These are phyloP conservation scores for Rissa tridactyla DNA, from an alignment of 2,113 vertebrate species.

Conservation along the genomic window DNA sequence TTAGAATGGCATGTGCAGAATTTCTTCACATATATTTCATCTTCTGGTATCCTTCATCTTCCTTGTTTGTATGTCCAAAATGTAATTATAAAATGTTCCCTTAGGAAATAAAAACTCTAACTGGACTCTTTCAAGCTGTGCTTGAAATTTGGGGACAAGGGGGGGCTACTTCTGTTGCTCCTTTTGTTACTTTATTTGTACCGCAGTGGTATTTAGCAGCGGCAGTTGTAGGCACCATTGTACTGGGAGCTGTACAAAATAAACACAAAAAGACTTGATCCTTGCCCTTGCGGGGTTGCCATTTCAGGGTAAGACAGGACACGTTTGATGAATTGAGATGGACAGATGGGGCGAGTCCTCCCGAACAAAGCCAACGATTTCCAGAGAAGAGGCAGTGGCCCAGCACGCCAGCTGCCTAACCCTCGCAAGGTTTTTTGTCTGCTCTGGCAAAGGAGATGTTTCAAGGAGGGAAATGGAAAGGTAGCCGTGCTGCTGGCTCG, in stretches of 20 bases:
- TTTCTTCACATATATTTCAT: constrained; percentile 40
- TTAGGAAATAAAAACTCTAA: constrained; percentile 55
- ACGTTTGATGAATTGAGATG: neutral
- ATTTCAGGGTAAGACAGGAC: neutral
- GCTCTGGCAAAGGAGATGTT: neutral
- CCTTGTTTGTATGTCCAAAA: constrained; percentile 28
- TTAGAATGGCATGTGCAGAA: constrained; percentile 52
- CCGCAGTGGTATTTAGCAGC: neutral
- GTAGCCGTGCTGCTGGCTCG: neutral
- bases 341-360: neutral
- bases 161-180: neutral
- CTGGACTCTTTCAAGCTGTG: neutral
- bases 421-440: neutral
- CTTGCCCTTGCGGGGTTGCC: neutral
- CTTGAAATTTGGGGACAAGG: neutral
- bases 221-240: neutral
- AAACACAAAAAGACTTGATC: neutral
- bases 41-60: constrained; percentile 46
- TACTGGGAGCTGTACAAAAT: neutral
- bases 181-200: neutral
- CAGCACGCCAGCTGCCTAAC: neutral
- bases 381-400: neutral
- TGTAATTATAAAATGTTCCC: constrained; percentile 46
- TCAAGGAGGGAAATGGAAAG: neutral
- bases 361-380: neutral